Evolutionary conservation across 2,113 vertebrate genomes (phyloP).

Genomic region (Hydrolagus affinis): DNA sequence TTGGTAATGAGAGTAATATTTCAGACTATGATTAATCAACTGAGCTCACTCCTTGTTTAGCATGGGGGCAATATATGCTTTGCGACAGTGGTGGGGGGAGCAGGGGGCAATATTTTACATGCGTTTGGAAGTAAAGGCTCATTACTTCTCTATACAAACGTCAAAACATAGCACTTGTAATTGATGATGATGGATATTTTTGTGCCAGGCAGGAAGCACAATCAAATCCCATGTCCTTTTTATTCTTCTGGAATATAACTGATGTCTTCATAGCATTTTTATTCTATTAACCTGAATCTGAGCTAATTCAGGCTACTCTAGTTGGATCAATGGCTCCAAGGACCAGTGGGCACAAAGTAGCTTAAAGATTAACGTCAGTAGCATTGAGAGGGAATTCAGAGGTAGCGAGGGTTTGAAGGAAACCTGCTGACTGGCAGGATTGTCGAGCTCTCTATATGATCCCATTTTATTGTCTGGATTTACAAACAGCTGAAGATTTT

Average conservation of each 20-base stretch:
- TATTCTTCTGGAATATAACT: too few species aligned
- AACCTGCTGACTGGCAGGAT: conserved; percentile 13
- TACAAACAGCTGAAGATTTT: background rate
- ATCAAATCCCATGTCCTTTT: background rate
- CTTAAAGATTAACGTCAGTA: background rate
- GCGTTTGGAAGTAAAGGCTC: background rate
- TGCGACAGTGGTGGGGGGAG: background rate
- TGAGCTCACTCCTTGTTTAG: background rate
- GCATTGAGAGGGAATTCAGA: background rate
- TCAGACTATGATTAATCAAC: conserved; percentile 8
- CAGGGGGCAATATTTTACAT: background rate
- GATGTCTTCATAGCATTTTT: background rate
- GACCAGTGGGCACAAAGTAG: background rate
- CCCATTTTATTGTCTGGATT: conserved; percentile 22
- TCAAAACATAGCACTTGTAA: background rate
- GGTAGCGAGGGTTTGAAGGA: background rate
- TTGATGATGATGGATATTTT: background rate
- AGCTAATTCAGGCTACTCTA: background rate
- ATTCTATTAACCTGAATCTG: background rate
- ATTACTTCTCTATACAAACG: background rate
- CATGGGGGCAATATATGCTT: background rate
- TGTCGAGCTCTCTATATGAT: background rate
- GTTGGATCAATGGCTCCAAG: background rate
- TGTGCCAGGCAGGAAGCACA: background rate
- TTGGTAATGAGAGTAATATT: background rate